A percentile compares a stretch with the other conserved stretches of the same genome.
phyloP scores from a whole-genome alignment of 2,113 vertebrate genomes.

The Hyaena hyaena region DNA sequence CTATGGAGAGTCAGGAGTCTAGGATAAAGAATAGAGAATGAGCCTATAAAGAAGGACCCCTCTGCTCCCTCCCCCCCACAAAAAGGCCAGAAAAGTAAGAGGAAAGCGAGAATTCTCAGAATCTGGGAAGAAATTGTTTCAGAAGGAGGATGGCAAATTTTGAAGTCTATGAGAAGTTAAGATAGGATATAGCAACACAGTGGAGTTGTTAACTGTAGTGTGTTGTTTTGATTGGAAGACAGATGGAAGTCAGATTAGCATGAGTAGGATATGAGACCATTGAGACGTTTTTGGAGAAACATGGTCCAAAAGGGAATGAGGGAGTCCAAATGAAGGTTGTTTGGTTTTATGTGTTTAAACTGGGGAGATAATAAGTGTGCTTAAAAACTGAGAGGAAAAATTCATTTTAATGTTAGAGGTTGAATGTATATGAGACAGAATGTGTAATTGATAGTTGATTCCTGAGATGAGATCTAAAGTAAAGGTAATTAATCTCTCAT shows the following conservation, averaged over 20 bases:
- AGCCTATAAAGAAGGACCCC: neutral
- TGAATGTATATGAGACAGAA: neutral
- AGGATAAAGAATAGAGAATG: neutral
- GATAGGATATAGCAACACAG: neutral
- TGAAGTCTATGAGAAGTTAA: neutral
- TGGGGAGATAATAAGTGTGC: neutral
- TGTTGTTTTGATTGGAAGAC: neutral
- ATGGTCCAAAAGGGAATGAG: neutral
- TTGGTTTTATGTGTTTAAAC: constrained; percentile 48
- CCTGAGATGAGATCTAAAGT: neutral
- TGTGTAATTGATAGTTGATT: neutral
- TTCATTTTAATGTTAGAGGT: neutral
- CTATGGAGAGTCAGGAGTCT: neutral
- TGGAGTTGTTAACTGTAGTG: neutral
- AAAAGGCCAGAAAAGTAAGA: neutral
- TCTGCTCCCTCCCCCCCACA: too few relatives aligned
- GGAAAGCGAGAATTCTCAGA: neutral
- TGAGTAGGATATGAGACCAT: neutral
- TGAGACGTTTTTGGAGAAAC: neutral
- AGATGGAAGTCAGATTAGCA: neutral
- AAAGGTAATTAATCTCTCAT: neutral
- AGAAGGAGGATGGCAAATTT: neutral
- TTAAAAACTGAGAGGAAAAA: constrained; percentile 4
- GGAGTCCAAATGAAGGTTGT: neutral
- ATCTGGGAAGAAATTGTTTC: constrained; percentile 43